These are phyloP conservation scores for Clytia hemisphaerica DNA, from an alignment of 30 jellyfish, hydroid and myxozoan genomes.

Conservation along the genomic window DNA sequence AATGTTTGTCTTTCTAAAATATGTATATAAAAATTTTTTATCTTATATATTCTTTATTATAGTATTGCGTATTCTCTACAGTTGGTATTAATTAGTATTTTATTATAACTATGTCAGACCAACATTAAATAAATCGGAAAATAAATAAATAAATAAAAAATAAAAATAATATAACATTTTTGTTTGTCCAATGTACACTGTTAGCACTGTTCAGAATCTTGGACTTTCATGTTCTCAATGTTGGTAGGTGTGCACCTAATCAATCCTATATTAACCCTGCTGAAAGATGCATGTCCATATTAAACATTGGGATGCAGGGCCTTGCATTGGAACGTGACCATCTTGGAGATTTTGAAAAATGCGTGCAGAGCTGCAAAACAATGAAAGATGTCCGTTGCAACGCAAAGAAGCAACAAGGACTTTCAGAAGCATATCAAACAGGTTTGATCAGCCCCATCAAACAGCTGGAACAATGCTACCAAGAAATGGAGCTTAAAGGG, in stretches of 20 bases:
- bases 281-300: slow-evolving; percentile 14
- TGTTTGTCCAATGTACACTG: slow-evolving; percentile 27
- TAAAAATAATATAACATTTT: slow-evolving; percentile 24
- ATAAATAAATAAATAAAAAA: too few species aligned
- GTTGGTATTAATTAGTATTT: too few species aligned
- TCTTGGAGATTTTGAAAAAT: background rate
- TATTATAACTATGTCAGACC: too few species aligned
- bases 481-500: slow-evolving; percentile 6
- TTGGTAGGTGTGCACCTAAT: slow-evolving; percentile 29
- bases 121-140: too few species aligned
- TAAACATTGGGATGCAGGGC: slow-evolving; percentile 23
- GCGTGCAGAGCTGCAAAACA: background rate
- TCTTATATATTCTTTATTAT: too few species aligned
- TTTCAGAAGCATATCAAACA: slow-evolving; percentile 16
- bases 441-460: slow-evolving; percentile 1
- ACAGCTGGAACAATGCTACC: background rate
- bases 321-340: slow-evolving; percentile 16
- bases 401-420: background rate
- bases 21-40: too few species aligned
- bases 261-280: slow-evolving; percentile 31
- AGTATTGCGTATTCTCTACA: too few species aligned
- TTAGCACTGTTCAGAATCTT: slow-evolving; percentile 14
- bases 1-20: too few species aligned
- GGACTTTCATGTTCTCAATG: slow-evolving; percentile 3
- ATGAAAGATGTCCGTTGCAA: background rate